Conservation (phyloP, 23 tunicate species). For the Trididemnum miniatum region DNA sequence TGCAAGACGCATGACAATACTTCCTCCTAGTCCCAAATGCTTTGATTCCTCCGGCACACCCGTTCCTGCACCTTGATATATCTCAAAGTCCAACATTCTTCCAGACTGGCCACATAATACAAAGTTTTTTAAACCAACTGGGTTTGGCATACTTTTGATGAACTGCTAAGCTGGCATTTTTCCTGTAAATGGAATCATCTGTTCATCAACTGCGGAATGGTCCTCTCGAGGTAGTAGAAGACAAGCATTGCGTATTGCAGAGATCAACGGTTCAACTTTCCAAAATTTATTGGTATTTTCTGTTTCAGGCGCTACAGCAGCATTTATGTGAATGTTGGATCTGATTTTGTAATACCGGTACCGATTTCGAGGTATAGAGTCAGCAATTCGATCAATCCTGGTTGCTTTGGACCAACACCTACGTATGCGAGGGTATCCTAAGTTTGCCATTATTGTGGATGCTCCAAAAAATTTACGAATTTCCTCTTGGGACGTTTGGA, state of each 20-base stretch:
- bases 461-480: slow-evolving; percentile 22
- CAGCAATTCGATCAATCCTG: not conserved
- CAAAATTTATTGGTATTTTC: slow-evolving; percentile 1
- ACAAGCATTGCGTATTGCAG: not conserved
- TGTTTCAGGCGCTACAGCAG: not conserved
- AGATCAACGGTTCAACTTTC: not conserved
- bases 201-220: not conserved
- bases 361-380: not conserved
- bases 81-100: not conserved
- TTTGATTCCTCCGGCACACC: not conserved
- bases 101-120: not conserved
- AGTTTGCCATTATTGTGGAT: not conserved
- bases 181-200: slow-evolving; percentile 13
- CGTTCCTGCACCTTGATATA: not conserved
- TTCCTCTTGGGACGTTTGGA: not conserved
- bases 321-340: not conserved
- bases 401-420: not conserved
- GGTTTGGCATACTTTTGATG: not conserved
- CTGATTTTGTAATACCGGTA: not conserved
- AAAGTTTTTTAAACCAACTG: slow-evolving; percentile 6
- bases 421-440: slow-evolving; percentile 6
- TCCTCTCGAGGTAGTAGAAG: not conserved
- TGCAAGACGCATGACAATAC: not conserved
- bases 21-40: not conserved
- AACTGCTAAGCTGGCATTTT: not conserved